Percentiles rank a stretch among this genome's conserved stretches.
Evolutionary conservation across 2,888 invertebrate species (phyloP).

Genomic region (Pogonocherus hispidulus): DNA sequence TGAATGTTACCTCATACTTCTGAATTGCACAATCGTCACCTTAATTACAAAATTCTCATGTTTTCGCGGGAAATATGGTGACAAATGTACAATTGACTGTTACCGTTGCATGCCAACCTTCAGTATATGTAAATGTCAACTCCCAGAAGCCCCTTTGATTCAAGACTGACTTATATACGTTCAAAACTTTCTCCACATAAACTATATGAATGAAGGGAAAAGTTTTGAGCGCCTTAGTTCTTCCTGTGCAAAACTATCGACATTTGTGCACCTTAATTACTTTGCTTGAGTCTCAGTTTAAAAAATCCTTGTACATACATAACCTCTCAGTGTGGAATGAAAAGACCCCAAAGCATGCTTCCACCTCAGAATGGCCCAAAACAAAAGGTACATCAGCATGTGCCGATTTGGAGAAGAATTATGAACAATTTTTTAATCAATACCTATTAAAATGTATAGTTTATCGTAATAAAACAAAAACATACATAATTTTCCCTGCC

Average conservation of each 20-base stretch:
- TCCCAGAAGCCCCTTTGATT: neutral
- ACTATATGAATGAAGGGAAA: too few species aligned
- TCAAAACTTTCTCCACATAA: constrained; percentile 4
- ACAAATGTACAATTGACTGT: constrained; percentile 13
- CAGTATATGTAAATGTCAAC: constrained; percentile 12
- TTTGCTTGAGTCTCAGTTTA: neutral
- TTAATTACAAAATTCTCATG: neutral
- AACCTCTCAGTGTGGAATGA: neutral
- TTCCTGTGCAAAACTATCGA: neutral
- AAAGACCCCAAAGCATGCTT: neutral
- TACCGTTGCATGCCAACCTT: constrained; percentile 9
- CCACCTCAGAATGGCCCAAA: neutral
- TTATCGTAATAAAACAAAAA: too few species aligned
- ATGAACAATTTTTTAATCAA: too few species aligned
- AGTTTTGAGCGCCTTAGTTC: too few species aligned
- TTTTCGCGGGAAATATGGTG: neutral
- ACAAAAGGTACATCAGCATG: neutral
- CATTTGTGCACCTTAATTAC: constrained; percentile 6
- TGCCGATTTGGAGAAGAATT: neutral
- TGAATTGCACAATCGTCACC: constrained; percentile 17
- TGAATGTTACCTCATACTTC: neutral
- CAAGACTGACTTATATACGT: neutral
- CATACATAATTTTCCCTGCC: too few species aligned
- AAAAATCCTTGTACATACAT: neutral
- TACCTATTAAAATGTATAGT: too few species aligned